Conservation (phyloP, 2,113 vertebrate species). For the Perognathus longimembris region DNA sequence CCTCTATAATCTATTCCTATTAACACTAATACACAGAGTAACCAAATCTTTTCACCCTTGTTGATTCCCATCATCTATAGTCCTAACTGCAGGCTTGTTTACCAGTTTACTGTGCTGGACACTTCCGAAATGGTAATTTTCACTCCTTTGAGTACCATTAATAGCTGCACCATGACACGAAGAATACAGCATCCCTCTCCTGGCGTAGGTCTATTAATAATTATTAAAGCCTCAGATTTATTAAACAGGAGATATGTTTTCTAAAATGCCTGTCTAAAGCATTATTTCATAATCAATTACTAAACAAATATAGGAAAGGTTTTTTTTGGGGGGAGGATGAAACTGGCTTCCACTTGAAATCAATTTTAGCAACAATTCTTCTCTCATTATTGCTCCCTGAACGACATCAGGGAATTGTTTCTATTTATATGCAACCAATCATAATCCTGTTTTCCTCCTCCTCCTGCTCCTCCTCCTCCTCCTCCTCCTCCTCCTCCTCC, state of each 20-base stretch:
- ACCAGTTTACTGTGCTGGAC: slow-evolving; percentile 97
- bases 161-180: slow-evolving; percentile 91
- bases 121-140: slow-evolving; percentile 96
- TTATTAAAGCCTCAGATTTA: slow-evolving; percentile 82
- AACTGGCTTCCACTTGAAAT: slow-evolving; percentile 72
- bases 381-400: slow-evolving; percentile 75
- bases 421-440: slow-evolving; percentile 72
- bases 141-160: slow-evolving; percentile 95
- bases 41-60: slow-evolving; percentile 99
- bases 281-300: slow-evolving; percentile 83
- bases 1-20: slow-evolving; percentile 99
- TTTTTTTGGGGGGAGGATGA: slow-evolving; percentile 68
- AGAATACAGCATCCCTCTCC: slow-evolving; percentile 90
- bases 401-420: slow-evolving; percentile 73
- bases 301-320: slow-evolving; percentile 77
- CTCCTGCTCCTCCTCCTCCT: too few species aligned
- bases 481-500: neutral
- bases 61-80: slow-evolving; percentile 99
- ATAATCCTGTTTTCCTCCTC: slow-evolving; percentile 52
- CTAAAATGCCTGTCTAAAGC: slow-evolving; percentile 77
- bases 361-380: slow-evolving; percentile 79
- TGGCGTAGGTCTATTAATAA: slow-evolving; percentile 86
- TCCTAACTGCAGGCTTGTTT: slow-evolving; percentile 98
- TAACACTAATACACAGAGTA: slow-evolving; percentile 99
- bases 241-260: slow-evolving; percentile 80